These are phyloP conservation scores for Acanthurus leucopareius DNA, from an alignment of 2,797 vertebrate species.

Conservation along the genomic window DNA sequence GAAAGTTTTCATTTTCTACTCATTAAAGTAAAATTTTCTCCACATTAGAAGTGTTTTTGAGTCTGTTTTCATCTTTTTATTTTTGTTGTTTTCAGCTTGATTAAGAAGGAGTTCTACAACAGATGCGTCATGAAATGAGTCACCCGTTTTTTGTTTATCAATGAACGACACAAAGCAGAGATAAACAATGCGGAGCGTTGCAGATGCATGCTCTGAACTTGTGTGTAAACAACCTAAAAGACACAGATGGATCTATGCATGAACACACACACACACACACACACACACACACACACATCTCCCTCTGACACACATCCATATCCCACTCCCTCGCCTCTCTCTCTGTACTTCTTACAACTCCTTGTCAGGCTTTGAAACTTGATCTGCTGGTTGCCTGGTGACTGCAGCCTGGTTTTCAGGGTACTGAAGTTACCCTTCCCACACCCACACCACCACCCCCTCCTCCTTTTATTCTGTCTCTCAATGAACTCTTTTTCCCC, in stretches of 20 bases:
- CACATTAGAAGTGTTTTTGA: background rate
- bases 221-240: constrained; percentile 30
- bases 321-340: constrained; percentile 47
- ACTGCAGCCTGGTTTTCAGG: constrained; percentile 79
- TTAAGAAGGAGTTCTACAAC: constrained; percentile 23
- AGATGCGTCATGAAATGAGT: constrained; percentile 26
- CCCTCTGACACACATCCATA: constrained; percentile 39
- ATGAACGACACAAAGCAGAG: constrained; percentile 33
- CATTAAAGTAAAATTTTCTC: too few relatives aligned
- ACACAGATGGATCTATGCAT: constrained; percentile 52
- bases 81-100: constrained; percentile 17
- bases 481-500: constrained; percentile 78
- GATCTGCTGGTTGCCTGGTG: constrained; percentile 86
- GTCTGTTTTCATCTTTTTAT: background rate
- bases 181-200: constrained; percentile 33
- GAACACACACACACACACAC: constrained; percentile 18
- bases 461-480: constrained; percentile 80
- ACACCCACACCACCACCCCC: constrained; percentile 52
- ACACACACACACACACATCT: constrained; percentile 16
- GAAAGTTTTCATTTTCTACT: too few relatives aligned
- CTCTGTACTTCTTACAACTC: constrained; percentile 80
- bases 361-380: constrained; percentile 86
- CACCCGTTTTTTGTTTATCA: constrained; percentile 51
- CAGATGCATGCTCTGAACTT: constrained; percentile 45
- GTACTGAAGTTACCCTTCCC: constrained; percentile 64